phyloP scores from a whole-genome alignment of 2,888 invertebrate species.

The Trachelus stipa region DNA sequence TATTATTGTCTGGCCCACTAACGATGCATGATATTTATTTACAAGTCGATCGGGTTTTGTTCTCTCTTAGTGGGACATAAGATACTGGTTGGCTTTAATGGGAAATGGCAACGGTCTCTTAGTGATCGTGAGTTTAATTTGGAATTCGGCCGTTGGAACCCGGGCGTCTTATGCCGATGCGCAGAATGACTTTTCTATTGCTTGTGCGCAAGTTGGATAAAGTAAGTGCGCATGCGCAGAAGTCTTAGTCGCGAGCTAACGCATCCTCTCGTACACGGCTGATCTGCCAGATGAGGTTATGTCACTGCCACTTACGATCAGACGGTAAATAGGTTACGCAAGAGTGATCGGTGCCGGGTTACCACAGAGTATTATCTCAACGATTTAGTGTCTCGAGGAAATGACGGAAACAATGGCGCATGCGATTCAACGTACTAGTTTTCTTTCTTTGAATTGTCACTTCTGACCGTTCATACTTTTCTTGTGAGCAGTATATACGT shows the following conservation, averaged over 20 bases:
- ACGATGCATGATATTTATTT: neutral
- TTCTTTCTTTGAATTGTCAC: neutral
- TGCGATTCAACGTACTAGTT: neutral
- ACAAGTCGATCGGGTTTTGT: neutral
- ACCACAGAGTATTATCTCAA: neutral
- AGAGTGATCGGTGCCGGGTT: conserved; percentile 45
- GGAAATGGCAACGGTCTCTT: neutral
- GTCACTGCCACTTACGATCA: conserved; percentile 43
- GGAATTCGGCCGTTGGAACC: neutral
- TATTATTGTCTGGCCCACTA: neutral
- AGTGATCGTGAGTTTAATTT: neutral
- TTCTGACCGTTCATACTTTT: neutral
- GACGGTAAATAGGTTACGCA: conserved; percentile 60
- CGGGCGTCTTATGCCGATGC: neutral
- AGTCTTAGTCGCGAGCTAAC: neutral
- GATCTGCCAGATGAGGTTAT: conserved; percentile 39
- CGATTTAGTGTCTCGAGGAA: neutral
- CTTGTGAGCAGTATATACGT: neutral
- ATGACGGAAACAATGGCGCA: neutral
- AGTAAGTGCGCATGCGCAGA: neutral
- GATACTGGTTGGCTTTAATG: neutral
- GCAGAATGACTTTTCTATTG: neutral
- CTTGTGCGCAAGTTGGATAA: neutral
- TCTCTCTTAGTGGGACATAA: neutral
- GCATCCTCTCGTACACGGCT: neutral